phyloP scores from a whole-genome alignment of 2,113 vertebrate species.

The Noctilio leporinus region DNA sequence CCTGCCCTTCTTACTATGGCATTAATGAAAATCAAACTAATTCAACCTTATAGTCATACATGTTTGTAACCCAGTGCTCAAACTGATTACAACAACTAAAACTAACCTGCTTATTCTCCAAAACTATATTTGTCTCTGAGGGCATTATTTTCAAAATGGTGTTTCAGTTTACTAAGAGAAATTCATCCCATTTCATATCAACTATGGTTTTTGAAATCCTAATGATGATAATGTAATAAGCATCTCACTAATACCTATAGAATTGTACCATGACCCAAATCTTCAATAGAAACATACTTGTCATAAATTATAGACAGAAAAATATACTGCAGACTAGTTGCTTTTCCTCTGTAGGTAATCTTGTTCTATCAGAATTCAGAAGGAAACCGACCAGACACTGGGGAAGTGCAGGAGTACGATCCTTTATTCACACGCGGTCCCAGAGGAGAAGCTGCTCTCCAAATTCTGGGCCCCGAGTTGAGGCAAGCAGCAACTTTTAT shows the following conservation, averaged over 20 bases:
- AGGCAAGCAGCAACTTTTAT: too few relatives aligned
- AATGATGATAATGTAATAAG: not conserved
- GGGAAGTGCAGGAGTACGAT: too few relatives aligned
- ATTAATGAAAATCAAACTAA: constrained; percentile 4
- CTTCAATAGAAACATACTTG: not conserved
- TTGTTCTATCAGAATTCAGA: too few relatives aligned
- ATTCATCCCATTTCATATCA: not conserved
- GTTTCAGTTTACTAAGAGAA: constrained; percentile 20
- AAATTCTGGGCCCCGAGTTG: too few relatives aligned
- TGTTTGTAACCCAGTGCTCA: not conserved
- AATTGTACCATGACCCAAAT: not conserved
- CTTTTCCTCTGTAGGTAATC: not conserved
- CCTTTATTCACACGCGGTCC: too few relatives aligned
- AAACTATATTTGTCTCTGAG: not conserved
- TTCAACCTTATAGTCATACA: not conserved
- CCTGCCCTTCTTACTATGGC: not conserved
- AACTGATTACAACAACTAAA: not conserved
- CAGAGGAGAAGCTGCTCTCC: too few relatives aligned
- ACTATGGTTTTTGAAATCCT: not conserved
- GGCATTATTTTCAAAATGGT: not conserved
- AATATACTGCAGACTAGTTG: not conserved
- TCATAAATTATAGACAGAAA: not conserved
- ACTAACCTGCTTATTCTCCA: not conserved
- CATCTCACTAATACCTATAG: not conserved
- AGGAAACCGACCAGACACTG: too few relatives aligned